A percentile compares a stretch with the other conserved stretches of the same genome.
Evolutionary conservation across 1,140 invertebrate genomes (phyloP).

Genomic region (Dendroctonus valens): DNA sequence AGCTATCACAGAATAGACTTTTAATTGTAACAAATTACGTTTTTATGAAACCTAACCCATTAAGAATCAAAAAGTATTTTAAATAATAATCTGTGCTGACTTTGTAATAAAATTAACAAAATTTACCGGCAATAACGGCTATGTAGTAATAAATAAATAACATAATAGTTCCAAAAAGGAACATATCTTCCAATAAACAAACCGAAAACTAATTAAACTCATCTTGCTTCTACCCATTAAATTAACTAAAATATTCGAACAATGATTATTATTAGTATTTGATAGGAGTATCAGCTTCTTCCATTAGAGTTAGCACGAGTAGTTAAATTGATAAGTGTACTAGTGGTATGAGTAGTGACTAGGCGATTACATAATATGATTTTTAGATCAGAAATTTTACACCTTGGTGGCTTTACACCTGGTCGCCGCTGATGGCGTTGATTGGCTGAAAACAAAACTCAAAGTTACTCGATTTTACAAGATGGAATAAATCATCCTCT

Average conservation of each 20-base stretch:
- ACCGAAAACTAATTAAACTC: neutral
- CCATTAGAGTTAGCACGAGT: neutral
- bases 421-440: slow-evolving; percentile 48
- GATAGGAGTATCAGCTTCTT: neutral
- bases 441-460: slow-evolving; percentile 44
- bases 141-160: neutral
- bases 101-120: neutral
- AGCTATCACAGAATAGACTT: slow-evolving; percentile 6
- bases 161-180: neutral
- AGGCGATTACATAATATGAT: neutral
- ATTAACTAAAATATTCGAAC: neutral
- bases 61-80: neutral
- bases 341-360: too few species aligned
- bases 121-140: neutral
- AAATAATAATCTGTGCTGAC: neutral
- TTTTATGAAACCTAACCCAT: neutral
- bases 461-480: slow-evolving; percentile 15
- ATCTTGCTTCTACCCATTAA: neutral
- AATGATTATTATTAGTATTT: neutral
- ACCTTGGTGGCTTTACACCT: slow-evolving; percentile 36
- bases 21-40: neutral
- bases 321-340: neutral
- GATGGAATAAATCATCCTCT: neutral
- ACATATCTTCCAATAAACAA: neutral
- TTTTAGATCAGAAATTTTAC: neutral